phyloP scores from a whole-genome alignment of 2,888 invertebrate species.

The Cryptophagus acutangulus region DNA sequence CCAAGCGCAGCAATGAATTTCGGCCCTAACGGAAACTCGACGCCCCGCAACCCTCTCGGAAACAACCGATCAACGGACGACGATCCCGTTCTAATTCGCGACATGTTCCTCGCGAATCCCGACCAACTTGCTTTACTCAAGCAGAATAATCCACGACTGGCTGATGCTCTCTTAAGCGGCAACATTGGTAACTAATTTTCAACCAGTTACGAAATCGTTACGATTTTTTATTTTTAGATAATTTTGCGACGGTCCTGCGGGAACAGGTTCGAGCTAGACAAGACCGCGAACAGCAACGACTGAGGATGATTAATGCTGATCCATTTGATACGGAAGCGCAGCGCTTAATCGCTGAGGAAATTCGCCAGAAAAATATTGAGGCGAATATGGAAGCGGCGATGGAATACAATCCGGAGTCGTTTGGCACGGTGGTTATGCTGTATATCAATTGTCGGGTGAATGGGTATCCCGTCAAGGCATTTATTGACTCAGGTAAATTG shows the following conservation, averaged over 20 bases:
- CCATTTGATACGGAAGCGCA: slow-evolving; percentile 96
- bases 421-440: slow-evolving; percentile 96
- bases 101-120: slow-evolving; percentile 85
- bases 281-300: slow-evolving; percentile 75
- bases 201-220: slow-evolving; percentile 10
- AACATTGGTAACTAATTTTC: slow-evolving; percentile 63
- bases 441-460: slow-evolving; percentile 97
- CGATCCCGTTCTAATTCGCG: slow-evolving; percentile 77
- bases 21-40: too few relatives aligned
- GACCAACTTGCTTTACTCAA: slow-evolving; percentile 85
- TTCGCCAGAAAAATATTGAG: slow-evolving; percentile 91
- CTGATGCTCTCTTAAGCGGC: slow-evolving; percentile 84
- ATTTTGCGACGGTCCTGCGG: slow-evolving; percentile 70
- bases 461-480: slow-evolving; percentile 94
- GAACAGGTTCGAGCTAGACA: slow-evolving; percentile 79
- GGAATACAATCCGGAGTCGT: slow-evolving; percentile 97
- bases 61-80: slow-evolving; percentile 54
- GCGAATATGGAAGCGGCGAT: slow-evolving; percentile 98
- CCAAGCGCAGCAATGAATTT: slow-evolving; percentile 36
- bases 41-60: not conserved
- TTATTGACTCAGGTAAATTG: slow-evolving; percentile 87
- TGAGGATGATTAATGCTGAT: slow-evolving; percentile 87
- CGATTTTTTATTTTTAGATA: slow-evolving; percentile 56
- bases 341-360: slow-evolving; percentile 91
- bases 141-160: slow-evolving; percentile 88